Evolutionary conservation across 2,113 vertebrate species (phyloP), one percentile per base, ranked within the genome.

Genomic region (Pandion haliaetus): DNA sequence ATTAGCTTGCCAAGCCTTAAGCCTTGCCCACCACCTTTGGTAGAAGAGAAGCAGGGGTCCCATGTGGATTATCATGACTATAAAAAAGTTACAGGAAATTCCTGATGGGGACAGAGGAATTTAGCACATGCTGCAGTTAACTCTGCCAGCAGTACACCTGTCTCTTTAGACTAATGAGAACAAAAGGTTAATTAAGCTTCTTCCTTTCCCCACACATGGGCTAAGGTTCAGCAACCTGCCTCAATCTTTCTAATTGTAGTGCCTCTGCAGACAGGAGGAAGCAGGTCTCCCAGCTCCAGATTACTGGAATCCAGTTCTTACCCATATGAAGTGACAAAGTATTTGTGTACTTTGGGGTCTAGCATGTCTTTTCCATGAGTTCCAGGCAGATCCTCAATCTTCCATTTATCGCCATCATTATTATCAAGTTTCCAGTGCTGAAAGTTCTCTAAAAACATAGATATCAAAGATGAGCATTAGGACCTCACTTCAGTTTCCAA

Each of bases 301-400:
- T 45, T 10, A 55, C 45, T 52, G 24, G 13, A 82, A 82, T 80
- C 29, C 58, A 62, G n/a, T 59, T 90, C 98, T 98, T 98, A 98
- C 98, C 96, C 92, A 67, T 88, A 98, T 1, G 98, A 98, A 66
- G 98, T 98, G 93, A 98, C 98, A 50, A 98, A 99, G 95, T 98
- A 99, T 93, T 98, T 99, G 49, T 86, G 97, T 85, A 98, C 89
- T 34, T 62, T 57, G 24, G 96, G 77, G 83, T 96, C 94, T 58
- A 96, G 96, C 16, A 98, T 80, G 8, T 29, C 34, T 44, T 20
- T 97, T 42, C 98, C 97, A 28, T 97, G 97, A 52, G 89, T 34
- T 88, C 95, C 84, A 17, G 98, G 98, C 57, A 98, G 84, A 17
- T 93, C 49, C 40, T 98, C 98, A 25, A 98, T 95, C 40, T 97